Evolutionary conservation across 92 coral and sea anemone genomes (phyloP), one percentile per base, ranked within the genome.

Genomic region (Umimayanthus kanabou): DNA sequence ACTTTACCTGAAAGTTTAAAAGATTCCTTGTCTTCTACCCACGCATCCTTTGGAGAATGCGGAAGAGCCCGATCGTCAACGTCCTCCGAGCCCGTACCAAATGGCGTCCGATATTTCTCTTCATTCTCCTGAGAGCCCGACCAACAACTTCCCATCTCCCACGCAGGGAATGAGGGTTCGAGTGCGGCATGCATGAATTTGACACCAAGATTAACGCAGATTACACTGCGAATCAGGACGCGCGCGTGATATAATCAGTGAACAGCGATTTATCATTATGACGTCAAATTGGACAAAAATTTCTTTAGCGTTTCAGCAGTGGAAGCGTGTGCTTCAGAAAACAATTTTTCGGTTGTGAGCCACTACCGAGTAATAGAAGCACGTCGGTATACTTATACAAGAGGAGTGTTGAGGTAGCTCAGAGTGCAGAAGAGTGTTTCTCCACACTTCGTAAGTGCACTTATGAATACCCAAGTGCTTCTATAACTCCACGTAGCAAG

Each of bases 141-240:
- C 66, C 87, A 83, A 70, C 26, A 28, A 30, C 37, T 70, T 83
- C 87, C 87, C 87, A 83, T 83, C 87, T 83, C 87, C 87, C 78
- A 67, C 87, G 87, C 42, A 5, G 87, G 87, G 87, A 83, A 8
- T 70, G 87, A 42, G 61, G 73, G 6, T 43, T 66, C 76, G 45
- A 69, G 30, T 57, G 26, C 76, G 47, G 15, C 86, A 82, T 82
- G 77, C 76, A 82, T 82, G 75, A 9, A 82, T 20, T 20, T 43
- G 18, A 9, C 3, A 39, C 79, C 20, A 39, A 39, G 11, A 22
- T 25, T 37, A 16, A 20, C 23, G 50, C 28, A 39, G 50, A 73
- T 37, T 75, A 53, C 20, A 20, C 25, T 39, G 79, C 79, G 47
- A 18, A 23, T 15, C 30, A 3, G 47, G 25, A 40, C 79, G 79